phyloP scores from a whole-genome alignment of 2,113 vertebrate genomes.

The Puffinus mauretanicus region DNA sequence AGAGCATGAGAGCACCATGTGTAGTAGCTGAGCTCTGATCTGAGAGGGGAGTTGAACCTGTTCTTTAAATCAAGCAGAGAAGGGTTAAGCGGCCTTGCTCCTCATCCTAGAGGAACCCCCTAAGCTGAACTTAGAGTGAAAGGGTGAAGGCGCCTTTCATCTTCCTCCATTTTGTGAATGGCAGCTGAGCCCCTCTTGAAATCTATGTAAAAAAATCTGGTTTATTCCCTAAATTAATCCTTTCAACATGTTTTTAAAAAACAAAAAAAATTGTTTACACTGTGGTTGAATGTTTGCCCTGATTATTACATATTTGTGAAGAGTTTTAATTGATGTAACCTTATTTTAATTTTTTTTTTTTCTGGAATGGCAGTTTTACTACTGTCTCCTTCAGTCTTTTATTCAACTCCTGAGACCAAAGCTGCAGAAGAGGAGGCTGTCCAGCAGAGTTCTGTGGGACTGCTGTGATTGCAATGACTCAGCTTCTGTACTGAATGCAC shows the following conservation, averaged over 20 bases:
- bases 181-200: neutral
- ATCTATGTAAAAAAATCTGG: neutral
- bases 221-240: neutral
- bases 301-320: neutral
- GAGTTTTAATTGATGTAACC: neutral
- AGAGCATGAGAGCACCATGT: neutral
- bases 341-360: neutral
- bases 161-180: neutral
- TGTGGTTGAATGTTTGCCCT: neutral
- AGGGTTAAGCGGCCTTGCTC: neutral
- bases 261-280: neutral
- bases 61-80: neutral
- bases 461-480: neutral
- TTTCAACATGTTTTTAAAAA: neutral
- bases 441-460: neutral
- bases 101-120: neutral
- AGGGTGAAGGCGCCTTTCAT: neutral
- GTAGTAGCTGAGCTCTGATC: neutral
- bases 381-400: neutral
- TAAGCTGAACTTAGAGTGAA: neutral
- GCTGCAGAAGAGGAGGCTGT: neutral
- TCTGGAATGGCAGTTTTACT: neutral
- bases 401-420: neutral
- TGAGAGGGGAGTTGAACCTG: neutral
- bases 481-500: neutral